These are phyloP conservation scores for Platyrinchus mystaceus DNA, from an alignment of 2,797 vertebrate genomes.

Conservation along the genomic window DNA sequence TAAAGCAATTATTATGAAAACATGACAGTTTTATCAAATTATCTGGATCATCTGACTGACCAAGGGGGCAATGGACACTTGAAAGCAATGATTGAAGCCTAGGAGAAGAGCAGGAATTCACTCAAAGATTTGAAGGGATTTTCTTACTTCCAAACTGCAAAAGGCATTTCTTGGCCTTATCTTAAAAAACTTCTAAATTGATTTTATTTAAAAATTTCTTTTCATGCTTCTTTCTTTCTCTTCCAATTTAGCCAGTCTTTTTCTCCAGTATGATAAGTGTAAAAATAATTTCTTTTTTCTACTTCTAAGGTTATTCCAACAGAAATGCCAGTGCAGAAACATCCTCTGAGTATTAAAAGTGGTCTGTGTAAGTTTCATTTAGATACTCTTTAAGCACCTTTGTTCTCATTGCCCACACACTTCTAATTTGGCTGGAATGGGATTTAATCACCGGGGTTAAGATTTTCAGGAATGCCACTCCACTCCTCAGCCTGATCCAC, in stretches of 20 bases:
- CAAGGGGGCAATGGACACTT: neutral
- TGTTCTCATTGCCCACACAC: neutral
- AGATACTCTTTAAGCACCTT: neutral
- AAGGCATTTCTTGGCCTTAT: neutral
- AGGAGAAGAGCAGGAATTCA: neutral
- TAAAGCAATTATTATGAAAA: neutral
- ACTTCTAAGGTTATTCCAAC: neutral
- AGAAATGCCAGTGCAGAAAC: neutral
- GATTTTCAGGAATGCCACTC: neutral
- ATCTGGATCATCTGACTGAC: neutral
- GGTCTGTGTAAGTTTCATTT: neutral
- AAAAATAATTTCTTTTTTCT: neutral
- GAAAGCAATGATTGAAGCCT: neutral
- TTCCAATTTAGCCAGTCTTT: neutral
- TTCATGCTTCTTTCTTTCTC: neutral
- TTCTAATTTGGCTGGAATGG: neutral
- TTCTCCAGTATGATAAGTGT: neutral
- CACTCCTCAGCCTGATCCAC: neutral
- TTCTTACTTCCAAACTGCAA: neutral
- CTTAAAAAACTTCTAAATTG: neutral
- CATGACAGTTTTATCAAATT: neutral
- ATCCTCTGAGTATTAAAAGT: neutral
- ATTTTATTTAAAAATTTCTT: neutral
- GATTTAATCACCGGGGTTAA: neutral
- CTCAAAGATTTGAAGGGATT: neutral